These are phyloP conservation scores for Rhizoglyphus robini DNA, from an alignment of 1,140 invertebrate species.

Conservation along the genomic window DNA sequence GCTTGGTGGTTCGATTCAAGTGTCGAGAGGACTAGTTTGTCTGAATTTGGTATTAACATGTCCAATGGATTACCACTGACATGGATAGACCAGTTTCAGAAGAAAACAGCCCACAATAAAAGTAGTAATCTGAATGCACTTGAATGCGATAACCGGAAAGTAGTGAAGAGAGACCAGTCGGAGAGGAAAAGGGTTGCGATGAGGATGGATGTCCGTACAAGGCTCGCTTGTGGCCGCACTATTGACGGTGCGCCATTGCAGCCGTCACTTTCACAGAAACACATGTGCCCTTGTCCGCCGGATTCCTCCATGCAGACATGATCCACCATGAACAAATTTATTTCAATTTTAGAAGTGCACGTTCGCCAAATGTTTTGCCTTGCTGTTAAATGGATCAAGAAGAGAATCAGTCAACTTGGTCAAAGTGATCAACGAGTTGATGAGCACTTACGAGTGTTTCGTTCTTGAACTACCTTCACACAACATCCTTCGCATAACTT, in stretches of 20 bases:
- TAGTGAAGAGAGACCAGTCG: not conserved
- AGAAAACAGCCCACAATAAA: no score
- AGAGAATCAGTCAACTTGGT: not conserved
- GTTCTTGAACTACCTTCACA: constrained; percentile 81
- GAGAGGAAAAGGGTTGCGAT: not conserved
- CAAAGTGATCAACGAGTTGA: no score
- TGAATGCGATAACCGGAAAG: not conserved
- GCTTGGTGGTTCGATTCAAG: no score
- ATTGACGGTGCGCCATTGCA: constrained; percentile 51
- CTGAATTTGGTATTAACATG: no score
- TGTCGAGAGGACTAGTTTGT: no score
- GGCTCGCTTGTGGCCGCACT: not conserved
- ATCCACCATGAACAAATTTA: constrained; percentile 93
- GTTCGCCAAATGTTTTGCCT: constrained; percentile 44
- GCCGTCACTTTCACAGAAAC: constrained; percentile 92
- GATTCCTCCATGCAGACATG: constrained; percentile 96
- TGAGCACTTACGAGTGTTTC: constrained; percentile 64
- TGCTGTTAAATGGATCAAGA: no score
- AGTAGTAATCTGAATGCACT: not conserved
- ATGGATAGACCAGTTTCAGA: no score
- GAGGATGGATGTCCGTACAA: not conserved
- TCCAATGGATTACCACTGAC: no score
- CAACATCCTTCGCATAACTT: constrained; percentile 81
- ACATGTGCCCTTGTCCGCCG: constrained; percentile 89
- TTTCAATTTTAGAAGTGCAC: constrained; percentile 78